phyloP scores from a whole-genome alignment of 2,888 invertebrate genomes.

The Empis livida region DNA sequence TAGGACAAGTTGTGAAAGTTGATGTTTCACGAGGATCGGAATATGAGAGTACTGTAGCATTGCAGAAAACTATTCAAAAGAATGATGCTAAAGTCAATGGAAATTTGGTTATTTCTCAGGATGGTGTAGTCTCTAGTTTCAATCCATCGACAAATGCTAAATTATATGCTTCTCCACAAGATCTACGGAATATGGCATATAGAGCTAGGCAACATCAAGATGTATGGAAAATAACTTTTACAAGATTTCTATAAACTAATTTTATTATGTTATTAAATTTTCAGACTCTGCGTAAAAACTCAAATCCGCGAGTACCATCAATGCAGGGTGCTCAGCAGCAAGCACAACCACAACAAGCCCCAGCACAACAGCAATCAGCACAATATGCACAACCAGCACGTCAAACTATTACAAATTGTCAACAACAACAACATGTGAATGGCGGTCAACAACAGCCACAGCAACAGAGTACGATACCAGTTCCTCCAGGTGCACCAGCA shows the following conservation, averaged over 20 bases:
- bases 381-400: slow-evolving; percentile 39
- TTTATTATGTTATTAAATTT: no score
- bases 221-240: no score
- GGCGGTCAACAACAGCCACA: slow-evolving; percentile 26
- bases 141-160: slow-evolving; percentile 75
- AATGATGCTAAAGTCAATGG: slow-evolving; percentile 24
- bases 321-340: slow-evolving; percentile 9
- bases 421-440: slow-evolving; percentile 15
- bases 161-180: slow-evolving; percentile 80
- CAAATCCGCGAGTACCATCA: slow-evolving; percentile 5
- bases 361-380: slow-evolving; percentile 22
- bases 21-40: slow-evolving; percentile 43
- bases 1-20: slow-evolving; percentile 57
- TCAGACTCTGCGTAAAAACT: slow-evolving; percentile 7
- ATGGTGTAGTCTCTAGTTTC: slow-evolving; percentile 69
- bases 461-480: slow-evolving; percentile 10
- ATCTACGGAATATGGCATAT: slow-evolving; percentile 60
- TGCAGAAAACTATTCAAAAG: slow-evolving; percentile 32
- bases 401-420: slow-evolving; percentile 1
- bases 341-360: slow-evolving; percentile 29
- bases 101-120: slow-evolving; percentile 20
- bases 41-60: slow-evolving; percentile 34
- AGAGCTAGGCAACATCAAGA: slow-evolving; percentile 37
- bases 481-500: slow-evolving; percentile 27
- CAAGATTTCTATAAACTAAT: no score